A percentile compares a stretch with the other conserved stretches of the same genome.
These are phyloP conservation scores for Riptortus pedestris DNA, from an alignment of 1,140 invertebrate genomes.

Conservation along the genomic window DNA sequence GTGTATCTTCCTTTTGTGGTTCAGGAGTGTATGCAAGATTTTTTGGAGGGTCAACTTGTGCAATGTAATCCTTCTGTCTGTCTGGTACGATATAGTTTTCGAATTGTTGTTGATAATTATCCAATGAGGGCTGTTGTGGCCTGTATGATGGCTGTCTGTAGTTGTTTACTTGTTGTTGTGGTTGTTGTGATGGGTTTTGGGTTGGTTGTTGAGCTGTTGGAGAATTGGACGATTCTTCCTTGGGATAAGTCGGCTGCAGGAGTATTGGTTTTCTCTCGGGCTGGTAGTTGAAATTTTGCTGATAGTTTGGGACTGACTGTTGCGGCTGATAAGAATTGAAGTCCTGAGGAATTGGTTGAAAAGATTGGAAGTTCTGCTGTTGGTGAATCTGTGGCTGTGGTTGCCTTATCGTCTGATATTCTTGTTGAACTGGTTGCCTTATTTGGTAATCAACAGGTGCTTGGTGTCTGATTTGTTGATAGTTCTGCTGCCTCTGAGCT, in stretches of 20 bases:
- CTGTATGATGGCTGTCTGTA: slow-evolving; percentile 32
- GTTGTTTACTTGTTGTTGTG: not conserved
- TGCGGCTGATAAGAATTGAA: slow-evolving; percentile 10
- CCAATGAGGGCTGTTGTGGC: slow-evolving; percentile 19
- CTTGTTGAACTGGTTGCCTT: not conserved
- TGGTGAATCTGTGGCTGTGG: slow-evolving; percentile 1
- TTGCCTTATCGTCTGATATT: not conserved
- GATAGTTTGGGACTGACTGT: slow-evolving; percentile 29
- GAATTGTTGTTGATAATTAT: slow-evolving; percentile 29
- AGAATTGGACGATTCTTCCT: slow-evolving; percentile 18
- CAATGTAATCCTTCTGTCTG: slow-evolving; percentile 27
- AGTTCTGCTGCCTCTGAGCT: not conserved
- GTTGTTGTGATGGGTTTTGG: not conserved
- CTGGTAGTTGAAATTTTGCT: slow-evolving; percentile 22
- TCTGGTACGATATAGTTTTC: slow-evolving; percentile 31
- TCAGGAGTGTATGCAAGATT: slow-evolving; percentile 34
- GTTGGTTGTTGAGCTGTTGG: slow-evolving; percentile 32
- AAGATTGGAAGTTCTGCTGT: slow-evolving; percentile 3
- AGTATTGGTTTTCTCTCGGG: slow-evolving; percentile 28
- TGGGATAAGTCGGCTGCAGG: slow-evolving; percentile 8
- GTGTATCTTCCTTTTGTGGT: slow-evolving; percentile 37
- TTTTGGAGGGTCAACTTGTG: slow-evolving; percentile 6
- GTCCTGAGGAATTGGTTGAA: not conserved
- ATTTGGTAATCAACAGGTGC: not conserved
- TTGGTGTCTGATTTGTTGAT: not conserved